These are phyloP conservation scores for Drosophila stalkeri DNA, from an alignment of 2,888 invertebrate genomes.

Conservation along the genomic window DNA sequence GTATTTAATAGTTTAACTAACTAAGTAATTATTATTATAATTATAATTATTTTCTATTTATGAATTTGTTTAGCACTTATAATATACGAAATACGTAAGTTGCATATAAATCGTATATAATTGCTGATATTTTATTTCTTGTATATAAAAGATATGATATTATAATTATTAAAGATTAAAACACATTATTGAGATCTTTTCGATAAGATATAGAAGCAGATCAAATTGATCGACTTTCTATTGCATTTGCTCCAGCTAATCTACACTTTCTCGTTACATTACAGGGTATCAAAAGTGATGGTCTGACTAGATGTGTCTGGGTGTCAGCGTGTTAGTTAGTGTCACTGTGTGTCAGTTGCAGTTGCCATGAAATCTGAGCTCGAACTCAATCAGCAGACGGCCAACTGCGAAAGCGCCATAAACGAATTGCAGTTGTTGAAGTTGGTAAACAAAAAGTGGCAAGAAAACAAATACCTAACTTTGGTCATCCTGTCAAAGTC, in stretches of 20 bases:
- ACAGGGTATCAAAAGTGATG: background rate
- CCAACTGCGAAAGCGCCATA: slow-evolving; percentile 26
- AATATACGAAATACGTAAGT: background rate
- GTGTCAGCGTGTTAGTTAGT: slow-evolving; percentile 8
- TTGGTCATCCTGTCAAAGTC: slow-evolving; percentile 32
- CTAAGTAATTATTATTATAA: no score
- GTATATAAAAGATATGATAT: no score
- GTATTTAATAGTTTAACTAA: no score
- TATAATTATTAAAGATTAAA: no score
- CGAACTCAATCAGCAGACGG: slow-evolving; percentile 39
- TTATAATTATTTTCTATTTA: no score
- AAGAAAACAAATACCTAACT: slow-evolving; percentile 46
- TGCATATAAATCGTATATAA: background rate
- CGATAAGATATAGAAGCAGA: no score
- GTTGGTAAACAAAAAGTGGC: slow-evolving; percentile 17
- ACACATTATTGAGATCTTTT: no score
- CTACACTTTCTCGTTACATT: background rate
- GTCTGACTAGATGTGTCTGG: background rate
- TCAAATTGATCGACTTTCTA: no score
- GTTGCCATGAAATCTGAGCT: slow-evolving; percentile 28
- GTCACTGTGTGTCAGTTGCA: slow-evolving; percentile 40
- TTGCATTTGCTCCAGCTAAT: no score
- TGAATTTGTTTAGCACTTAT: no score
- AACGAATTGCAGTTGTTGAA: slow-evolving; percentile 25
- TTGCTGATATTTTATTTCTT: no score